These are phyloP conservation scores for Megaleporinus macrocephalus DNA, from an alignment of 2,113 vertebrate species.

Conservation along the genomic window DNA sequence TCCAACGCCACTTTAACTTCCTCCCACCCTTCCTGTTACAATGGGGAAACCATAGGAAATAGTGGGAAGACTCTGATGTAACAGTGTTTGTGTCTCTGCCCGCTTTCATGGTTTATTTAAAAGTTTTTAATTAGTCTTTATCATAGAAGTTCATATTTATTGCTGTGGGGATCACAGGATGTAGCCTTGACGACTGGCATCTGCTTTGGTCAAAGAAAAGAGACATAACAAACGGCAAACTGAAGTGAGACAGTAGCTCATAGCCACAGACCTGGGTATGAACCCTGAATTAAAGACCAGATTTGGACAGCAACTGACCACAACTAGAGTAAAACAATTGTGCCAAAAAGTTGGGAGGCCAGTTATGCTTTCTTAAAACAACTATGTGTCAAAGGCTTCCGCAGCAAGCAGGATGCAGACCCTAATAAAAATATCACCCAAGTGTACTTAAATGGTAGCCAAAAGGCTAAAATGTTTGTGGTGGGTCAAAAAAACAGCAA, in stretches of 20 bases:
- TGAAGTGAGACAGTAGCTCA: slow-evolving; percentile 57
- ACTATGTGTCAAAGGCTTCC: not conserved
- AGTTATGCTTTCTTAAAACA: slow-evolving; percentile 30
- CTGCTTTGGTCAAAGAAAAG: slow-evolving; percentile 40
- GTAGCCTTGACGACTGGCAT: slow-evolving; percentile 54
- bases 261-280: slow-evolving; percentile 36
- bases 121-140: slow-evolving; percentile 65
- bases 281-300: not conserved
- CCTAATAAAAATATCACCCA: no score
- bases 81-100: slow-evolving; percentile 55
- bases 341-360: not conserved
- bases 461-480: no score
- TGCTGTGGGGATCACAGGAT: slow-evolving; percentile 50
- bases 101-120: slow-evolving; percentile 61
- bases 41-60: slow-evolving; percentile 40
- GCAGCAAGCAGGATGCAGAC: not conserved
- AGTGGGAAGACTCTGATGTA: slow-evolving; percentile 56
- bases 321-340: slow-evolving; percentile 1
- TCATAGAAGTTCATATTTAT: slow-evolving; percentile 53
- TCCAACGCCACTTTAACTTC: slow-evolving; percentile 19
- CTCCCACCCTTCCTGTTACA: slow-evolving; percentile 37
- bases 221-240: slow-evolving; percentile 42
- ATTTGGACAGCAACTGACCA: not conserved
- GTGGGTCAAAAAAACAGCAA: no score
- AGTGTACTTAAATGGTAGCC: no score